Base-by-base conservation (phyloP, 2,113 vertebrate genomes). In the Cnemophilus loriae region DNA sequence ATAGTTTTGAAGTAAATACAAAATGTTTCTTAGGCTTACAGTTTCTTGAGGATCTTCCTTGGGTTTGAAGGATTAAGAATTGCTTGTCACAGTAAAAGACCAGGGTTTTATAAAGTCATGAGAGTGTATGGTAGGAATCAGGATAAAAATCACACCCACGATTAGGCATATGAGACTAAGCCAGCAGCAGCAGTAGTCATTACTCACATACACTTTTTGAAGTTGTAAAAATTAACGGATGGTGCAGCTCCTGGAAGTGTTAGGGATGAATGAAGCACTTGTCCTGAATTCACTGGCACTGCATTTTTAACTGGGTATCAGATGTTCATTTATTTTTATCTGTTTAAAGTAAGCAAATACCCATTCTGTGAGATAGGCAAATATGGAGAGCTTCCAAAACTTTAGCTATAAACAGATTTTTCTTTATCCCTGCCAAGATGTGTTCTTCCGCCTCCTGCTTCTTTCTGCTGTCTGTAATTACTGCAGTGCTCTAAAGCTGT, bases 341-440 rank as follows among this genome's bases (percentile, higher is more conserved):
- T 84, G 18, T 89, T 93, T 68, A 81, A 95, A 84, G 28, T 90
- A 88, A 86, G 52, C 71, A 93, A 90, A 75, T 90, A 63, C 33
- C n/a, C 39, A 1, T 92, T 84, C 57, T 78, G 55, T 87, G 47
- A 79, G 85, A 55, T 3, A 61, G 39, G 59, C 55, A 81, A 42
- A 59, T 81, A 53, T 0, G 17, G 69, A 91, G 35, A 78, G 24
- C 69, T 84, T 91, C 71, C 89, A 95, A 92, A 78, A 47, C n/a
- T 67, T 74, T 78, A 68, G 24, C 28, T 91, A 37, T 55, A 75
- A 95, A 87, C 52, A 50, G 61, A 56, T 75, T 87, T 87, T 79
- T 91, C 41, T 75, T 87, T 60, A 78, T 27, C 9, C 22, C 18
- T 75, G 47, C 65, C 74, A 89, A 82, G 81, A 73, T 26, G 19